Evolutionary conservation across 1,140 invertebrate genomes (phyloP).

Genomic region (Laupala kohalensis): DNA sequence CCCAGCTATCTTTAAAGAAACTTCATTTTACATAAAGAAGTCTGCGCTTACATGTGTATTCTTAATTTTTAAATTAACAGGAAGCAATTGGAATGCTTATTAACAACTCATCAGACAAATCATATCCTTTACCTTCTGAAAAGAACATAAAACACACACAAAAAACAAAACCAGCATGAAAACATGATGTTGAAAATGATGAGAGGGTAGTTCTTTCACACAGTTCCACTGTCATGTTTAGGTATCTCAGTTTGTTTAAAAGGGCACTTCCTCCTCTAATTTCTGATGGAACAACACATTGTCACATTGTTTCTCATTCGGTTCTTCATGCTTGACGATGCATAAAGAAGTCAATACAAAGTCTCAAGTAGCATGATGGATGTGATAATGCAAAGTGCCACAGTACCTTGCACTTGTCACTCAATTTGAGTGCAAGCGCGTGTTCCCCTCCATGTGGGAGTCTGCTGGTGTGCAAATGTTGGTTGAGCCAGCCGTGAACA

Average conservation of each 20-base stretch:
- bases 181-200: background rate
- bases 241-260: background rate
- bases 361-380: background rate
- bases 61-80: background rate
- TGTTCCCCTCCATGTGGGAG: slow-evolving; percentile 22
- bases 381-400: slow-evolving; percentile 18
- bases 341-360: background rate
- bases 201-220: background rate
- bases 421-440: slow-evolving; percentile 43
- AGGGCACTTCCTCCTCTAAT: background rate
- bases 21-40: background rate
- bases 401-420: slow-evolving; percentile 46
- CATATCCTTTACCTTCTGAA: background rate
- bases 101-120: background rate
- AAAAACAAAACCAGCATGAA: background rate
- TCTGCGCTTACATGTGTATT: background rate
- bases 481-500: slow-evolving; percentile 33
- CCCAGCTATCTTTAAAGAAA: background rate
- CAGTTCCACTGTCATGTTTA: background rate
- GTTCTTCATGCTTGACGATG: background rate
- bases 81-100: background rate
- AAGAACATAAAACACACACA: background rate
- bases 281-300: too few relatives aligned
- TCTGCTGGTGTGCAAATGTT: slow-evolving; percentile 3
- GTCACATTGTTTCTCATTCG: background rate